Base-by-base conservation (phyloP, 2,113 vertebrate genomes). In the Chaetorhynchus papuensis region DNA sequence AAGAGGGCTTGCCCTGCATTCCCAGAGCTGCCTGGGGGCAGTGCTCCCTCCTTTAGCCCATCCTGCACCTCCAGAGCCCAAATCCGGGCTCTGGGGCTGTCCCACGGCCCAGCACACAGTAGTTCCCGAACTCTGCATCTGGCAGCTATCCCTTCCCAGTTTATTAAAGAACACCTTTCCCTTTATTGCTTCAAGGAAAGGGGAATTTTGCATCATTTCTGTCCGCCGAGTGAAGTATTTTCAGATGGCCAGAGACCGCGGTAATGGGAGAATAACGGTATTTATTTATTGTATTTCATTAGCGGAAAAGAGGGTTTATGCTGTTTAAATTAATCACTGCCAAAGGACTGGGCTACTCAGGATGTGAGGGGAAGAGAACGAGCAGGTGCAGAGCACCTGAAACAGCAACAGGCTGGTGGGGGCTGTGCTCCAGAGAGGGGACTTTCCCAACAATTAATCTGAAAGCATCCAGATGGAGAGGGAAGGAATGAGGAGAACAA, bases 331-430 rank as follows among this genome's bases (percentile, higher is more conserved):
- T 78, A 95, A 86, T 91, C 94, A 53, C 95, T 96, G 96, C 96
- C 90, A 83, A 77, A 80, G 88, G 95, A 94, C 75, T 37, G 76
- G 64, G 63, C 93, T 96, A 19, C 89, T 97, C 76, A 57, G 4
- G 56, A 22, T 68, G 80, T 53, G 65, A 90, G 83, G 78, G 74
- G 76, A 93, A 53, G 59, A 86, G 89, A 91, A 57, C 2, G 5
- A 96, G 84, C 84, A 95, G 95, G 95, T 95, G 94, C 90, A 84
- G 45, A 96, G 76, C 93, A 97, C 94, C 94, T 95, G 94, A 97
- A 97, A 94, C 64, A 97, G 88, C 88, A 97, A 85, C 84, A 93
- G 84, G 69, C 75, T 52, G 76, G 19, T 39, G 47, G 63, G 57
- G 75, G 70, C 52, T 71, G 78, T 63, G 84, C 91, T 94, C 83